Conservation (phyloP, 2,888 invertebrate species). For the Unio pictorum region DNA sequence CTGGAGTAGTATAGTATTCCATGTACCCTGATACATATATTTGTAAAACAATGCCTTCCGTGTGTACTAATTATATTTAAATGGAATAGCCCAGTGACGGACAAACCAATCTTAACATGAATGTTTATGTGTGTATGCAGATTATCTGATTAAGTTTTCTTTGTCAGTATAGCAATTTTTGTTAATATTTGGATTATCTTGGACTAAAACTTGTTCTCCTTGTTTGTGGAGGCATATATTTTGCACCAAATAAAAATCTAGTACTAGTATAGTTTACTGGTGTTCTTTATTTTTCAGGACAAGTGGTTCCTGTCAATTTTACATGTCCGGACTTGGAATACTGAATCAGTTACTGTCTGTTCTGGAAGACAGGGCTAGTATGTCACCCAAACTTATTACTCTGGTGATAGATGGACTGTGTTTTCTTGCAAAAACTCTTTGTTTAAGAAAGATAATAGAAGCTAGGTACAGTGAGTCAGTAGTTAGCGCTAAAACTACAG, state of each 20-base stretch:
- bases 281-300: constrained; percentile 32
- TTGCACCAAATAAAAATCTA: too few species aligned
- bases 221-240: too few species aligned
- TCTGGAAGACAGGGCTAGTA: constrained; percentile 10
- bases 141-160: too few species aligned
- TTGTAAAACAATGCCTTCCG: too few species aligned
- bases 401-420: constrained; percentile 24
- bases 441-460: constrained; percentile 14
- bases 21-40: neutral
- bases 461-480: constrained; percentile 1
- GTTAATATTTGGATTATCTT: too few species aligned
- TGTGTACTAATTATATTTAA: too few species aligned
- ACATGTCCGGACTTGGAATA: constrained; percentile 29
- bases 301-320: constrained; percentile 35
- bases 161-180: too few species aligned
- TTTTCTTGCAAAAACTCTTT: constrained; percentile 24
- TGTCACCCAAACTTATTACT: constrained; percentile 8
- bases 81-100: too few species aligned
- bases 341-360: constrained; percentile 31
- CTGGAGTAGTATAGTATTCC: neutral
- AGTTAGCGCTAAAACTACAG: neutral
- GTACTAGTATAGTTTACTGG: neutral
- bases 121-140: too few species aligned
- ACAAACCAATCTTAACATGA: too few species aligned
- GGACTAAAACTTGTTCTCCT: too few species aligned